phyloP scores from a whole-genome alignment of 1,140 invertebrate species.

The Mercenaria mercenaria region DNA sequence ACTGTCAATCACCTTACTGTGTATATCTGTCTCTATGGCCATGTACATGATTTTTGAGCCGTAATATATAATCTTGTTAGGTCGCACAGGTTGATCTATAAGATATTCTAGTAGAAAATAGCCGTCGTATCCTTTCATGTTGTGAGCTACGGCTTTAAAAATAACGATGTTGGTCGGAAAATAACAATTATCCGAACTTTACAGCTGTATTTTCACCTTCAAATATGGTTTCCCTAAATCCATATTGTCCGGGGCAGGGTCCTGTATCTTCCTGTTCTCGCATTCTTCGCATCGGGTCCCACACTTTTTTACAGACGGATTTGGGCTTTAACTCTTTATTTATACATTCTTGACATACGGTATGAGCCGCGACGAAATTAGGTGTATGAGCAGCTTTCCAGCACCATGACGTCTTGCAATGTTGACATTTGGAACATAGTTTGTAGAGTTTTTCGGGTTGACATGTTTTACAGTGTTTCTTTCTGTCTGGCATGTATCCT shows the following conservation, averaged over 20 bases:
- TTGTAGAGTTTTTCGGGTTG: not conserved
- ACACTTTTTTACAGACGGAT: slow-evolving; percentile 27
- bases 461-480: not conserved
- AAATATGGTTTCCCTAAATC: slow-evolving; percentile 46
- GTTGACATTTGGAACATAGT: not conserved
- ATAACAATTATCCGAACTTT: slow-evolving; percentile 46
- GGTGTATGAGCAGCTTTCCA: not conserved
- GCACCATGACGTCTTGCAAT: slow-evolving; percentile 5
- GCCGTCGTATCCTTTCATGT: slow-evolving; percentile 45
- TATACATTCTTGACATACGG: slow-evolving; percentile 36
- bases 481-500: not conserved
- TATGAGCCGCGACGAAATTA: slow-evolving; percentile 48
- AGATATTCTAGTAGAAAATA: slow-evolving; percentile 49
- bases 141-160: slow-evolving; percentile 20
- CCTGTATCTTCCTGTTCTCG: not conserved
- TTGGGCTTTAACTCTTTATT: not conserved
- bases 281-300: slow-evolving; percentile 31
- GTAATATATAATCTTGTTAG: slow-evolving; percentile 11
- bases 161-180: slow-evolving; percentile 15
- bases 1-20: slow-evolving; percentile 20
- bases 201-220: not conserved
- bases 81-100: slow-evolving; percentile 28
- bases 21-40: slow-evolving; percentile 10
- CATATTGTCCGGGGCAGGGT: slow-evolving; percentile 3
- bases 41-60: slow-evolving; percentile 49